These are phyloP conservation scores for Centropus unirufus DNA, from an alignment of 2,113 vertebrate genomes.

Conservation along the genomic window DNA sequence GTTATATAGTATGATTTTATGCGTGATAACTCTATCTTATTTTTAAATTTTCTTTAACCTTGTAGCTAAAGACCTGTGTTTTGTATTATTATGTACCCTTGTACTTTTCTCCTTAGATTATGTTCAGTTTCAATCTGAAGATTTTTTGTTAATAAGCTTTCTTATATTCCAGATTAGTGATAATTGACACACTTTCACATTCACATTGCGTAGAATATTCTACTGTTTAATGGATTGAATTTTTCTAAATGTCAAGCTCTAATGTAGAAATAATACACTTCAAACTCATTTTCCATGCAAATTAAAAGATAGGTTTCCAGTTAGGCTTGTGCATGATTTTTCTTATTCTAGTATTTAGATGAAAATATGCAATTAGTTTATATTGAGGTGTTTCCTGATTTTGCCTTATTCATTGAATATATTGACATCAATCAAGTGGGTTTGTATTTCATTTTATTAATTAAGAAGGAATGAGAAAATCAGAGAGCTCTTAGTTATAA, in stretches of 20 bases:
- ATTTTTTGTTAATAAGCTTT: background rate
- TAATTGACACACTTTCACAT: background rate
- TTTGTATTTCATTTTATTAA: background rate
- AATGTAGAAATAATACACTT: background rate
- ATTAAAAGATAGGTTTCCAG: background rate
- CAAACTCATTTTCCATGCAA: background rate
- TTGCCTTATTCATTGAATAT: background rate
- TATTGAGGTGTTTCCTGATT: background rate
- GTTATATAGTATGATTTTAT: background rate
- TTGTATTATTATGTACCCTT: background rate
- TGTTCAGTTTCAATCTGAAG: background rate
- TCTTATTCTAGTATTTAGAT: background rate
- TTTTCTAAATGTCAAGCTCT: background rate
- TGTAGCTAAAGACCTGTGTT: background rate
- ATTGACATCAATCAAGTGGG: fast-evolving
- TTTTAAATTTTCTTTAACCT: background rate
- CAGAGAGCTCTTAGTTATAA: background rate
- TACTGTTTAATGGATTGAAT: background rate
- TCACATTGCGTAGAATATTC: background rate
- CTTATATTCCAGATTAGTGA: background rate
- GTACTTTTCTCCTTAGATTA: background rate
- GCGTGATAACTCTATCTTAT: background rate
- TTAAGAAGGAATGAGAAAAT: background rate
- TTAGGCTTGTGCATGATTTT: background rate
- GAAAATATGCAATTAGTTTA: background rate